Percentiles rank a stretch among this genome's conserved stretches.
Conservation (phyloP, 2,797 vertebrate genomes). For the Stomatorhinus walkeri region DNA sequence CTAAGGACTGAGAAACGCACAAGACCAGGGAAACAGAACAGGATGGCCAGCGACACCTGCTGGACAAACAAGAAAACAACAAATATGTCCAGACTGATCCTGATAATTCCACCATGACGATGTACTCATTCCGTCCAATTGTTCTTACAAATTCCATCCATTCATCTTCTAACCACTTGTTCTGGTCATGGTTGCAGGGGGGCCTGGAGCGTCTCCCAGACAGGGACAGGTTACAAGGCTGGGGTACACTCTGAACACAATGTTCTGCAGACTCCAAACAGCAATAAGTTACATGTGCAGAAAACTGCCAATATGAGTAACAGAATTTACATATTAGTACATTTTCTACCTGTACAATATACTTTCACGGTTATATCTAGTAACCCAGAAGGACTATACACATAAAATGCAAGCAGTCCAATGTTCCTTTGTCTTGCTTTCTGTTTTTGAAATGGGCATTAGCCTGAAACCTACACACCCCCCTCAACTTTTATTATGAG, state of each 20-base stretch:
- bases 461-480: neutral
- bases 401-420: neutral
- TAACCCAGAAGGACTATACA: neutral
- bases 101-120: neutral
- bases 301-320: neutral
- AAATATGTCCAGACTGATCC: neutral
- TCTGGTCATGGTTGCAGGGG: neutral
- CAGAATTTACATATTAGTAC: neutral
- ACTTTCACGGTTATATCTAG: neutral
- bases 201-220: neutral
- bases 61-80: neutral
- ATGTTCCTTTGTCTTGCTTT: neutral
- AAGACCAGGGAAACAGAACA: neutral
- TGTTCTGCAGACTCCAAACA: neutral
- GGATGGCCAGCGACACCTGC: neutral
- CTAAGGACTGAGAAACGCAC: neutral
- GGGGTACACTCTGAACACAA: neutral
- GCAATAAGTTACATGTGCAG: neutral
- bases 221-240: neutral
- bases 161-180: neutral
- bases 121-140: neutral
- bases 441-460: neutral
- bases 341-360: neutral
- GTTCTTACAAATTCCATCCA: neutral
- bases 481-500: neutral